A percentile compares a stretch with the other conserved stretches of the same genome.
These are phyloP conservation scores for Syngnathus acus DNA, from an alignment of 2,797 vertebrate species.

Conservation along the genomic window DNA sequence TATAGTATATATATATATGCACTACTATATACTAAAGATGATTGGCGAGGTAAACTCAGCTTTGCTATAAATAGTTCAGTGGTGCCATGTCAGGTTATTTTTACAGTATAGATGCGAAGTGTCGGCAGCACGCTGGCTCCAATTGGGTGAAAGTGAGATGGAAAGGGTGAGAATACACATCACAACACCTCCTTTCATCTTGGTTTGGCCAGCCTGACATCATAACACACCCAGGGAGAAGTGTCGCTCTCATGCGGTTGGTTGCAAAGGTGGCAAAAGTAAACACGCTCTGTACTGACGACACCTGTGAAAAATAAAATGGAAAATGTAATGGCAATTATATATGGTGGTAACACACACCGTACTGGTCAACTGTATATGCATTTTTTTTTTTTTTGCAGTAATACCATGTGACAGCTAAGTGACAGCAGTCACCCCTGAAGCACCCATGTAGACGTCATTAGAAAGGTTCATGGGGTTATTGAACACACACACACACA, in stretches of 20 bases:
- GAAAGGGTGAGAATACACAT: constrained; percentile 16
- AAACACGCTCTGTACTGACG: background rate
- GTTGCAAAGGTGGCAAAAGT: background rate
- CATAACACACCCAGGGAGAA: constrained; percentile 19
- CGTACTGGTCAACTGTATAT: too few species aligned
- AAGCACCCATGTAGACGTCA: constrained; percentile 24
- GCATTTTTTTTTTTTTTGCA: background rate
- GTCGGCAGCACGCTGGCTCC: constrained; percentile 18
- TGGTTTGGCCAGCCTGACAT: constrained; percentile 14
- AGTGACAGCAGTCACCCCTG: constrained; percentile 51
- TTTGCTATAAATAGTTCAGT: constrained; percentile 48
- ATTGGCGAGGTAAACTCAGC: constrained; percentile 42
- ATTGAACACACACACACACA: constrained; percentile 19
- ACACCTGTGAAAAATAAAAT: background rate
- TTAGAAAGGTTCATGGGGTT: constrained; percentile 10
- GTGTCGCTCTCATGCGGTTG: constrained; percentile 9
- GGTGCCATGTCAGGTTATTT: constrained; percentile 37
- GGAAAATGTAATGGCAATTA: too few species aligned
- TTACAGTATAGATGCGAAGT: constrained; percentile 39
- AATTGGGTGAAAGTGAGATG: constrained; percentile 26
- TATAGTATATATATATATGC: too few species aligned
- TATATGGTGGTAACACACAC: too few species aligned
- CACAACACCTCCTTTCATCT: constrained; percentile 31
- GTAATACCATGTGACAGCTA: constrained; percentile 56
- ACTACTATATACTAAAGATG: constrained; percentile 34